Evolutionary conservation across 2,888 invertebrate species (phyloP).

Genomic region (Cataglyphis cursor): DNA sequence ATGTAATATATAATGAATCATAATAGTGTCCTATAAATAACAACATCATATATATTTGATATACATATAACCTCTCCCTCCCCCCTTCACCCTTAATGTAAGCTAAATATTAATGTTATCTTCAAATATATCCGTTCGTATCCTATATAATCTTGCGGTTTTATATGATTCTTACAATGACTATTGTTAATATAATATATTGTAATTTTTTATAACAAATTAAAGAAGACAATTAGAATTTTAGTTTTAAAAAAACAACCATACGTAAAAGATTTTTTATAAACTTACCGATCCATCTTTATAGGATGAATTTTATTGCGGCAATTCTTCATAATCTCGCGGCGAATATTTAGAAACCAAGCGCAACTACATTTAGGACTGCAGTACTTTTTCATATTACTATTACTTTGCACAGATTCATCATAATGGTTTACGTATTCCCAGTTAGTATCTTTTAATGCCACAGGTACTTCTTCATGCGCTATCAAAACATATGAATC

Average conservation of each 20-base stretch:
- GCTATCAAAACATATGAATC: conserved; percentile 54
- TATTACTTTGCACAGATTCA: conserved; percentile 56
- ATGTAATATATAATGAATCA: background rate
- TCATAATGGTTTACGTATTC: conserved; percentile 51
- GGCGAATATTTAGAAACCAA: conserved; percentile 77
- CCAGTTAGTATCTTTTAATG: conserved; percentile 35
- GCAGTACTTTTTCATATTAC: conserved; percentile 59
- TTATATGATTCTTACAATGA: background rate
- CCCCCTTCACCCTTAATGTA: background rate
- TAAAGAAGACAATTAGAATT: background rate
- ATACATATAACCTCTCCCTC: background rate
- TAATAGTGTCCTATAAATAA: background rate
- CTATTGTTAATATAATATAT: background rate
- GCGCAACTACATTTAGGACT: conserved; percentile 53
- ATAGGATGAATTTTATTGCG: conserved; percentile 76
- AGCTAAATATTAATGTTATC: background rate
- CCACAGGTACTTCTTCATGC: conserved; percentile 43
- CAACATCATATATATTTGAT: background rate
- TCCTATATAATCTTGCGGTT: background rate
- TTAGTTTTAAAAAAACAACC: background rate
- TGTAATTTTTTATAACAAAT: background rate
- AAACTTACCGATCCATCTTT: conserved; percentile 73
- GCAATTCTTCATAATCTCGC: conserved; percentile 73
- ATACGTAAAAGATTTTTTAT: background rate
- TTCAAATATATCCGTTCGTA: background rate